Conservation (phyloP, 1,140 invertebrate species). For the Caenorhabditis briggsae region DNA sequence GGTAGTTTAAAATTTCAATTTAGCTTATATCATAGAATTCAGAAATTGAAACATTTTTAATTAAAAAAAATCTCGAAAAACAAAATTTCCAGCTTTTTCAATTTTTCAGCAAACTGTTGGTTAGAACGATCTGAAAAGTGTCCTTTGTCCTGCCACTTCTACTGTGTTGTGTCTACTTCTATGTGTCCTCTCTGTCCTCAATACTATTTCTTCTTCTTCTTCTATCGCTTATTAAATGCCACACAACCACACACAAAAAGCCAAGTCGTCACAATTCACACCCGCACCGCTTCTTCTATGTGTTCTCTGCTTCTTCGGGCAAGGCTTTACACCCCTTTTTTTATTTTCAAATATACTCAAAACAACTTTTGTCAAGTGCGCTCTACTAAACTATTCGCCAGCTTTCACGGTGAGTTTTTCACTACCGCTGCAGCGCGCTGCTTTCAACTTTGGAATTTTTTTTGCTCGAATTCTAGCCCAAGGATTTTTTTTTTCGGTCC, state of each 20-base stretch:
- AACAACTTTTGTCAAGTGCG: too few relatives aligned
- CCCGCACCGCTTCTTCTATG: constrained; percentile 26
- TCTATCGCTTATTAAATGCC: constrained; percentile 23
- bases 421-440: too few relatives aligned
- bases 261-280: not conserved
- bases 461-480: too few relatives aligned
- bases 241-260: not conserved
- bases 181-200: not conserved
- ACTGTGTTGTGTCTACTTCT: not conserved
- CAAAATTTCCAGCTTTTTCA: not conserved
- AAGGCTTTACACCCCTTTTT: constrained; percentile 5
- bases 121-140: constrained; percentile 36
- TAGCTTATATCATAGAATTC: too few relatives aligned
- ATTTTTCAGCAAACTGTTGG: constrained; percentile 47
- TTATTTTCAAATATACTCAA: not conserved
- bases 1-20: too few relatives aligned
- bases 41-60: too few relatives aligned
- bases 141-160: not conserved
- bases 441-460: too few relatives aligned
- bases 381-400: too few relatives aligned
- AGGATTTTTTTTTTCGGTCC: too few relatives aligned
- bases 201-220: not conserved
- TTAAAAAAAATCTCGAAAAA: not conserved
- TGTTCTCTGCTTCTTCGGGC: constrained; percentile 7
- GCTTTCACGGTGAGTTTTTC: too few relatives aligned